Evolutionary conservation across 2,888 invertebrate genomes (phyloP).

Genomic region (Achlya flavicornis): DNA sequence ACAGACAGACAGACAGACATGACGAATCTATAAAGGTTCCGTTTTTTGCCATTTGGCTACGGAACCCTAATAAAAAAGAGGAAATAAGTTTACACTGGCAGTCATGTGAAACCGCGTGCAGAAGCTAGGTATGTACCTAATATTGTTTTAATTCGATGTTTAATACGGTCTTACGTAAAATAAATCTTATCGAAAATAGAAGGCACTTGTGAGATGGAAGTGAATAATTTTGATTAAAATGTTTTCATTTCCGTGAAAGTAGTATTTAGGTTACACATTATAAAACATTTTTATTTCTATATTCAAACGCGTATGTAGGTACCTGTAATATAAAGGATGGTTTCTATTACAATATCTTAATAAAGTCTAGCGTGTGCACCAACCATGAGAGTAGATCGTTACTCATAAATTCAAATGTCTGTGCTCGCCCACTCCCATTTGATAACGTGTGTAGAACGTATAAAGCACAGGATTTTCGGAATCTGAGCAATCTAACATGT

Average conservation of each 20-base stretch:
- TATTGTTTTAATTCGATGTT: too few relatives aligned
- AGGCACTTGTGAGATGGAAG: too few relatives aligned
- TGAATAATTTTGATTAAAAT: too few relatives aligned
- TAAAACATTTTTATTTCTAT: not conserved
- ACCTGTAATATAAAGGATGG: not conserved
- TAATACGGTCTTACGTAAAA: too few relatives aligned
- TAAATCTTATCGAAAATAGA: too few relatives aligned
- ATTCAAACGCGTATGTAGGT: not conserved
- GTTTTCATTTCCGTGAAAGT: not conserved
- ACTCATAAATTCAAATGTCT: conserved; percentile 8
- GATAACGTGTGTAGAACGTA: conserved; percentile 7
- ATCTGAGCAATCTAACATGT: conserved; percentile 8
- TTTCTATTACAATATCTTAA: conserved; percentile 6
- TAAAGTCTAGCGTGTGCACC: conserved; percentile 5
- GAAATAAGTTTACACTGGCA: too few relatives aligned
- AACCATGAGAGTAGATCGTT: conserved; percentile 9
- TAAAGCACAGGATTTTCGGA: conserved; percentile 9
- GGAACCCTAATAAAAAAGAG: too few relatives aligned
- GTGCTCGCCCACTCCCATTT: conserved; percentile 8
- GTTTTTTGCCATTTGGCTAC: too few relatives aligned
- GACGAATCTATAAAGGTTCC: too few relatives aligned
- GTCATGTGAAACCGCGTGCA: too few relatives aligned
- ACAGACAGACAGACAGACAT: too few relatives aligned
- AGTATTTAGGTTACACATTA: not conserved
- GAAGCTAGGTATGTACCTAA: too few relatives aligned